phyloP scores from a whole-genome alignment of 2,888 invertebrate genomes.

The Nysson spinosus region DNA sequence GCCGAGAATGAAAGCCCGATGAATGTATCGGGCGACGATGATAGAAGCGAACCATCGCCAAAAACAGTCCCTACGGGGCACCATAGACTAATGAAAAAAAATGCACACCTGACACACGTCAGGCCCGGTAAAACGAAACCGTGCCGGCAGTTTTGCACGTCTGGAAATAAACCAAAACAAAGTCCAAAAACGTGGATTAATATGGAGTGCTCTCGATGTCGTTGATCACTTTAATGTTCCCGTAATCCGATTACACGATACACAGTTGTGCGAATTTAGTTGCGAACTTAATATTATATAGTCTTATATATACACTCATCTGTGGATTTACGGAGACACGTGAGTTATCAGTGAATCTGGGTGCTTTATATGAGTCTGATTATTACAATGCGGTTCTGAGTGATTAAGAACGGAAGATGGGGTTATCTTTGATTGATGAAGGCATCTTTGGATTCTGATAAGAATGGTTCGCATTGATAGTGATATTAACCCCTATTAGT shows the following conservation, averaged over 20 bases:
- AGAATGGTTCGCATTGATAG: no score
- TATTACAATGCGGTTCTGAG: no score
- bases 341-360: no score
- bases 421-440: no score
- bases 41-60: slow-evolving; percentile 2
- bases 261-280: background rate
- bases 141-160: slow-evolving; percentile 1
- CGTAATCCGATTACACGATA: slow-evolving; percentile 7
- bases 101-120: slow-evolving; percentile 10
- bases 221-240: slow-evolving; percentile 57
- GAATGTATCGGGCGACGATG: slow-evolving; percentile 13
- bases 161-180: slow-evolving; percentile 31
- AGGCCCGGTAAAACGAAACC: slow-evolving; percentile 34
- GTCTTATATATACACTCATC: no score
- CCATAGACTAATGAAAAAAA: slow-evolving; percentile 36
- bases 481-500: no score
- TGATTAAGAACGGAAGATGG: no score
- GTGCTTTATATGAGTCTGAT: no score
- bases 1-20: slow-evolving; percentile 25
- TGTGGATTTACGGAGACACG: no score
- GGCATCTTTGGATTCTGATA: no score
- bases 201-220: slow-evolving; percentile 52
- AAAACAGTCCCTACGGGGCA: slow-evolving; percentile 7
- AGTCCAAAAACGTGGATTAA: slow-evolving; percentile 36
- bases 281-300: no score